phyloP scores from a whole-genome alignment of 2,113 vertebrate genomes.

The Leucopsar rothschildi region DNA sequence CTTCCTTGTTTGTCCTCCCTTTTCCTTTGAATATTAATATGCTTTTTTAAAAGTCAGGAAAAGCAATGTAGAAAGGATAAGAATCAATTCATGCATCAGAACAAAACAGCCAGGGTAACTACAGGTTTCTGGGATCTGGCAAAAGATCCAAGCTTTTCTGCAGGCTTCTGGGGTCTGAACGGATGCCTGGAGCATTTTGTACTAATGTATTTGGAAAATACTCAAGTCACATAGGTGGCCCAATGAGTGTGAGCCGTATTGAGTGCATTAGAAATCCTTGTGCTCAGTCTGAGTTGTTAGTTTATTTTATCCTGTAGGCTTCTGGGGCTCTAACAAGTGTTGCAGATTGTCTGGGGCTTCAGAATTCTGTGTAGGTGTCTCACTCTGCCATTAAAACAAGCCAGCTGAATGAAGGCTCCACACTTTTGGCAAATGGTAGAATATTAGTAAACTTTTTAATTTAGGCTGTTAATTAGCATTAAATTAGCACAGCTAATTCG shows the following conservation, averaged over 20 bases:
- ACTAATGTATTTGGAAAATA: slow-evolving; percentile 9
- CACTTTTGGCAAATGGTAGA: not conserved
- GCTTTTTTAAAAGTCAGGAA: not conserved
- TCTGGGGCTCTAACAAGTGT: not conserved
- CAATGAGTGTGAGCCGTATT: not conserved
- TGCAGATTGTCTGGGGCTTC: not conserved
- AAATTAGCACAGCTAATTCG: not conserved
- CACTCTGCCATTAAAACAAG: not conserved
- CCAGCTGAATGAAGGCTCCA: not conserved
- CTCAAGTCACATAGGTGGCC: slow-evolving; percentile 26
- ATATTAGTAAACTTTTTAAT: not conserved
- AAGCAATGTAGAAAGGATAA: not conserved
- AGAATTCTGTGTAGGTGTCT: not conserved
- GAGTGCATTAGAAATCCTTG: not conserved
- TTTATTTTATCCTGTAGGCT: not conserved
- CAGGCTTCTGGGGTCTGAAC: not conserved
- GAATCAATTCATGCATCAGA: not conserved
- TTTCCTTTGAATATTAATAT: not conserved
- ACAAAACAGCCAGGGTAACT: not conserved
- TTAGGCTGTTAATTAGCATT: not conserved
- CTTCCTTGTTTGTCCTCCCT: not conserved
- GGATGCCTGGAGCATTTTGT: not conserved
- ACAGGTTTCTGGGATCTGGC: slow-evolving; percentile 11
- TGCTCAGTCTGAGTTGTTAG: not conserved
- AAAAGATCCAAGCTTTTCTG: slow-evolving; percentile 4